phyloP scores from a whole-genome alignment of 2,113 vertebrate species.

The Python bivittatus region DNA sequence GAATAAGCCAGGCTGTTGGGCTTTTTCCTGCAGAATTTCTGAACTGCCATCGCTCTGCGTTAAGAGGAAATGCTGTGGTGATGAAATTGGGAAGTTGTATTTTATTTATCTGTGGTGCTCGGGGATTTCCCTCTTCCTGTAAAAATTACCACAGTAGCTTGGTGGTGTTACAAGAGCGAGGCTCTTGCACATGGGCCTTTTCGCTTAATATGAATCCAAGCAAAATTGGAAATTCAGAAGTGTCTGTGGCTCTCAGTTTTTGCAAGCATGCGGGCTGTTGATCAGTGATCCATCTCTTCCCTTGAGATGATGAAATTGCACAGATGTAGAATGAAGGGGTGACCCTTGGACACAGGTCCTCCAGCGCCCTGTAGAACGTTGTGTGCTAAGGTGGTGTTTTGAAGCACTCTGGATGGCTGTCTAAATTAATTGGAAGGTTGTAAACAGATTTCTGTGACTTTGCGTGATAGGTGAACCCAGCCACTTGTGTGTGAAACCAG shows the following conservation, averaged over 20 bases:
- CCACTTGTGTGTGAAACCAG: not conserved
- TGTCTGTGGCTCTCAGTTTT: not conserved
- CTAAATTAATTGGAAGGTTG: not conserved
- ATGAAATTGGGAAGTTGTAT: conserved; percentile 20
- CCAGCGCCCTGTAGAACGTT: not conserved
- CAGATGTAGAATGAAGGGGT: not conserved
- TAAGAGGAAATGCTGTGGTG: conserved; percentile 23
- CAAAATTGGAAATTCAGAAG: not conserved
- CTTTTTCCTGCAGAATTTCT: conserved; percentile 53
- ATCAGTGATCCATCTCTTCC: not conserved
- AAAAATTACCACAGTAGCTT: not conserved
- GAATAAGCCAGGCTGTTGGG: not conserved
- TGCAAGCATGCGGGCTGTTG: not conserved
- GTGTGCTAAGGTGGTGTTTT: not conserved
- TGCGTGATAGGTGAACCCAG: not conserved
- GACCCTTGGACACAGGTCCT: not conserved
- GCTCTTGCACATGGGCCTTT: not conserved
- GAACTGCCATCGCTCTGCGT: conserved; percentile 17
- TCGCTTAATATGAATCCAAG: not conserved
- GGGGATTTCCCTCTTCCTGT: conserved; percentile 52
- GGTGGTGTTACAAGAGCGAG: conserved; percentile 48
- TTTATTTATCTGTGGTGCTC: conserved; percentile 38
- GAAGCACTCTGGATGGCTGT: not conserved
- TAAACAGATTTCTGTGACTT: not conserved
- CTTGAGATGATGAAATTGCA: not conserved